A percentile compares a stretch with the other conserved stretches of the same genome.
These are phyloP conservation scores for Sebastes diaconus DNA, from an alignment of 2,797 vertebrate genomes.

Conservation along the genomic window DNA sequence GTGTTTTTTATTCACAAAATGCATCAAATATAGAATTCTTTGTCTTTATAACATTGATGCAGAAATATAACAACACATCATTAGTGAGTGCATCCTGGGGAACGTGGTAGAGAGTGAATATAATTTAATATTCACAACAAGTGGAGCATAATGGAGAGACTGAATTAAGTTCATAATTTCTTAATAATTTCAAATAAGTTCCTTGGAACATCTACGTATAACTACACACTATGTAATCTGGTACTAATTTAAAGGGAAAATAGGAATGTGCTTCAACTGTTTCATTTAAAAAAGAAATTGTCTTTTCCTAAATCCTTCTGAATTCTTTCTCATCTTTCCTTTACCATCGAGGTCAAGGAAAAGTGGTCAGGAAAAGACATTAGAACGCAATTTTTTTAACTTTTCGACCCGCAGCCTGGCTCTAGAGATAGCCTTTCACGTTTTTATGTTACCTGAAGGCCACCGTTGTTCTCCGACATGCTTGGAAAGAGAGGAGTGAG, in stretches of 20 bases:
- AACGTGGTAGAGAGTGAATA: background rate
- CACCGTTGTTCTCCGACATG: too few relatives aligned
- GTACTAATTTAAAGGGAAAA: background rate
- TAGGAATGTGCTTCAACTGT: background rate
- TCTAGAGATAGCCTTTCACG: too few relatives aligned
- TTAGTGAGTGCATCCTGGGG: background rate
- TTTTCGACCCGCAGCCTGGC: too few relatives aligned
- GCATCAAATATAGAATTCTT: background rate
- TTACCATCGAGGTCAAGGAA: too few relatives aligned
- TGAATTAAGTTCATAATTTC: background rate
- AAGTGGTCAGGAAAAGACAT: too few relatives aligned
- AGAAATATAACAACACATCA: background rate
- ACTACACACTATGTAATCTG: background rate
- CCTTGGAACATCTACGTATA: background rate
- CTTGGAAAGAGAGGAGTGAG: too few relatives aligned
- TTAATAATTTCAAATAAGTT: background rate
- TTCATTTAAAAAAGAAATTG: background rate
- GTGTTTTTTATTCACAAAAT: background rate
- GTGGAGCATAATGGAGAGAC: background rate
- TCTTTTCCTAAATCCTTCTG: too few relatives aligned
- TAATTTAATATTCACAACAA: background rate
- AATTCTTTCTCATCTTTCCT: too few relatives aligned
- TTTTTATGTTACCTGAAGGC: too few relatives aligned
- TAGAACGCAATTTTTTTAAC: too few relatives aligned
- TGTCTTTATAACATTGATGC: background rate